A percentile compares a stretch with the other conserved stretches of the same genome.
These are phyloP conservation scores for Acestrorhynchus altus DNA, from an alignment of 2,797 vertebrate genomes.

Conservation along the genomic window DNA sequence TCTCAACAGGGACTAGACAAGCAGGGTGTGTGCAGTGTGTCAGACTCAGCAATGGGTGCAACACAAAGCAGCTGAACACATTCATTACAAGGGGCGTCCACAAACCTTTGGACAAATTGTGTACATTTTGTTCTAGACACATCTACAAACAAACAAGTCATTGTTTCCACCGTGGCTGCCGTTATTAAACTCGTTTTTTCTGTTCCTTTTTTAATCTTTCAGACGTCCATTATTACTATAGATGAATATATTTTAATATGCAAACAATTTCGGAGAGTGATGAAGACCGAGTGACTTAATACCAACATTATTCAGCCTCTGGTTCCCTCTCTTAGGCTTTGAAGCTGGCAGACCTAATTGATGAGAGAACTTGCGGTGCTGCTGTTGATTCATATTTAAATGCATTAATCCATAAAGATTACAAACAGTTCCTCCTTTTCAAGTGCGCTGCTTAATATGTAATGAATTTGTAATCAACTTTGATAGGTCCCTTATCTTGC, in stretches of 20 bases:
- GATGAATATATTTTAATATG: constrained; percentile 67
- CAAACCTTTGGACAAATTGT: too few relatives aligned
- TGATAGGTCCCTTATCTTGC: constrained; percentile 44
- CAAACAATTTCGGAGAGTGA: constrained; percentile 64
- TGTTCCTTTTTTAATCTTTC: constrained; percentile 55
- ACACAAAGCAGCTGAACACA: too few relatives aligned
- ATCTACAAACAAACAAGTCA: neutral
- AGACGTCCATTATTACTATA: constrained; percentile 63
- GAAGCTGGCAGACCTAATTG: constrained; percentile 41
- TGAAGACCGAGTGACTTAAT: constrained; percentile 65
- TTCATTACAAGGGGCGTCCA: too few relatives aligned
- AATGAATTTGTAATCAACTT: constrained; percentile 46
- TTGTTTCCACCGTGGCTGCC: neutral
- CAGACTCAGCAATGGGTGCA: too few relatives aligned
- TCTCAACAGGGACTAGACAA: too few relatives aligned
- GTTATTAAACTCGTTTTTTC: neutral
- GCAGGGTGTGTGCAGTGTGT: too few relatives aligned
- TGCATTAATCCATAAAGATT: constrained; percentile 48
- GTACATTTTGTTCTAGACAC: too few relatives aligned
- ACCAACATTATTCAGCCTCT: constrained; percentile 47
- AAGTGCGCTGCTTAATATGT: constrained; percentile 29
- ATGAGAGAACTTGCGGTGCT: constrained; percentile 47
- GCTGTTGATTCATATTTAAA: constrained; percentile 59
- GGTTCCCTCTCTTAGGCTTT: constrained; percentile 33
- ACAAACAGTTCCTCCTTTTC: constrained; percentile 32